A percentile compares a stretch with the other conserved stretches of the same genome.
phyloP scores from a whole-genome alignment of 2,888 invertebrate species.

The Caenorhabditis wallacei region DNA sequence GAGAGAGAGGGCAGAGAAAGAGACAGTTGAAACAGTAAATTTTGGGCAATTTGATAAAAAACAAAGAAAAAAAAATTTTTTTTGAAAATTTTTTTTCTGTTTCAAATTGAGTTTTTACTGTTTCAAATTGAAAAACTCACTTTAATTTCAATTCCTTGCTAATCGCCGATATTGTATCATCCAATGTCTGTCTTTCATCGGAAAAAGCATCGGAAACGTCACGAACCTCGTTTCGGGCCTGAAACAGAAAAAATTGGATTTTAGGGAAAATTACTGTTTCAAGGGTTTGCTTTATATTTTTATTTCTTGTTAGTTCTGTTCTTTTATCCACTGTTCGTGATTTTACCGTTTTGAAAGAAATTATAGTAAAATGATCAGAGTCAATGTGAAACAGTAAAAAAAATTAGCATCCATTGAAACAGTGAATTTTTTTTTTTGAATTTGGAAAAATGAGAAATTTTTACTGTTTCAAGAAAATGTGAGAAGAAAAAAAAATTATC shows the following conservation, averaged over 20 bases:
- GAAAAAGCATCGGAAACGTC: constrained; percentile 93
- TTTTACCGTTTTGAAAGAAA: no score
- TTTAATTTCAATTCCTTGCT: constrained; percentile 93
- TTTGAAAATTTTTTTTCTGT: neutral
- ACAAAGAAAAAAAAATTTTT: neutral
- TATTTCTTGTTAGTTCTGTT: no score
- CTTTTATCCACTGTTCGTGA: no score
- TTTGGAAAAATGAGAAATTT: no score
- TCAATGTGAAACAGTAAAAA: no score
- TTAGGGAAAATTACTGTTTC: neutral
- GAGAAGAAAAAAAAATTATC: no score
- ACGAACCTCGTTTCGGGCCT: constrained; percentile 88
- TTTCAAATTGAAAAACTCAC: constrained; percentile 84
- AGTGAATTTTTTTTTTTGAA: no score
- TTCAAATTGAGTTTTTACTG: neutral
- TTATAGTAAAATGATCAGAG: no score
- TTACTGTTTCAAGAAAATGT: no score
- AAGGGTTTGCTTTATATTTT: no score
- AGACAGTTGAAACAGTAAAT: neutral
- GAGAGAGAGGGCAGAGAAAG: neutral
- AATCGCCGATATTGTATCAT: constrained; percentile 93
- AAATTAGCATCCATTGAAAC: no score
- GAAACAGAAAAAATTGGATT: no score
- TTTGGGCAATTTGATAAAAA: neutral
- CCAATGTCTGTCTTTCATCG: constrained; percentile 93